Percentiles rank a stretch among this genome's conserved stretches.
These are phyloP conservation scores for Drosophila simulans DNA, from an alignment of 1,140 invertebrate genomes.

Conservation along the genomic window DNA sequence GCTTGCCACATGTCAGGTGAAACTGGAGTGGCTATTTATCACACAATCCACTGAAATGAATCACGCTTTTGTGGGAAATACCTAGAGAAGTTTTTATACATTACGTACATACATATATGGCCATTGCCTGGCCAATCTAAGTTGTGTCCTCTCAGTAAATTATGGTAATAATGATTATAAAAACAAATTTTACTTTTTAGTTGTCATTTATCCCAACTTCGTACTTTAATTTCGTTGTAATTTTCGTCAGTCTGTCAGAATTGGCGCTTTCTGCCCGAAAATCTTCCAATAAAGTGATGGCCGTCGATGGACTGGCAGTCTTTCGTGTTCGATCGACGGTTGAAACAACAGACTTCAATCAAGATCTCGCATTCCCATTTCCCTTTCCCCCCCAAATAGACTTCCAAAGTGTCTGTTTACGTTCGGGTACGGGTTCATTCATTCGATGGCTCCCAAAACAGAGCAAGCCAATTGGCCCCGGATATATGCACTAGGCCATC, in stretches of 20 bases:
- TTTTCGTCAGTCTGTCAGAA: conserved; percentile 3
- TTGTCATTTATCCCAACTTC: too few relatives aligned
- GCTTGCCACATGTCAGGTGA: conserved; percentile 17
- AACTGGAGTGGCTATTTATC: conserved; percentile 21
- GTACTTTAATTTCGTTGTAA: neutral
- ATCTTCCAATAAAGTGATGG: conserved; percentile 26
- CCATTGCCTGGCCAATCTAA: too few relatives aligned
- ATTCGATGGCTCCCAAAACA: conserved; percentile 50
- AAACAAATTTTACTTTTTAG: too few relatives aligned
- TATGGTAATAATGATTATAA: too few relatives aligned
- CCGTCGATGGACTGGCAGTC: conserved; percentile 21
- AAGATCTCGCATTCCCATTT: conserved; percentile 32
- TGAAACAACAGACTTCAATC: conserved; percentile 52
- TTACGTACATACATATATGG: too few relatives aligned
- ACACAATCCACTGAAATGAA: conserved; percentile 22
- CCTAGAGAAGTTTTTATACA: neutral
- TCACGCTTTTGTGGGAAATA: conserved; percentile 6
- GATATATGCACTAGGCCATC: conserved; percentile 62
- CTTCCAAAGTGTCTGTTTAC: conserved; percentile 64
- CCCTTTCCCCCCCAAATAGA: conserved; percentile 5
- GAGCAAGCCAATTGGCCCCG: conserved; percentile 40
- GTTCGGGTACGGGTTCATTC: conserved; percentile 49
- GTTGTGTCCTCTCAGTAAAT: too few relatives aligned
- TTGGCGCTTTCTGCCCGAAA: conserved; percentile 11
- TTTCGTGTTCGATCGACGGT: conserved; percentile 27